A percentile compares a stretch with the other conserved stretches of the same genome.
Evolutionary conservation across 2,888 invertebrate species (phyloP).

Genomic region (Cremastobaeus sp.): DNA sequence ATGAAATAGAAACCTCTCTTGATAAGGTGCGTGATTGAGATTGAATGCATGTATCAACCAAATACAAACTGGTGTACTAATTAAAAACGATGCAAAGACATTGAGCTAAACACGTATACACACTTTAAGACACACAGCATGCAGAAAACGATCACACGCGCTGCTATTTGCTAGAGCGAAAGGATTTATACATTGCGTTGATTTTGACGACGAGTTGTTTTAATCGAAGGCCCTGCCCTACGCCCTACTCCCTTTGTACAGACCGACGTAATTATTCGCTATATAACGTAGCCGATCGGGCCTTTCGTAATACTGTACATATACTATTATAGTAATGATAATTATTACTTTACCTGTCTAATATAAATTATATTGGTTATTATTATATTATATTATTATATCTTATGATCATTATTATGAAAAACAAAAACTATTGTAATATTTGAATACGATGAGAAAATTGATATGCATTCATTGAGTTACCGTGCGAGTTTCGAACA

Average conservation of each 20-base stretch:
- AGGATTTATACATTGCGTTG: constrained; percentile 72
- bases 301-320: constrained; percentile 75
- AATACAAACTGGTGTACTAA: constrained; percentile 60
- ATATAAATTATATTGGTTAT: constrained; percentile 70
- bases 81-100: constrained; percentile 10
- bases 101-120: constrained; percentile 8
- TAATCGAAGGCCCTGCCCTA: constrained; percentile 61
- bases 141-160: constrained; percentile 56
- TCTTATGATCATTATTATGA: constrained; percentile 67
- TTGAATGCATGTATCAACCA: constrained; percentile 66
- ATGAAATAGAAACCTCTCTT: constrained; percentile 40
- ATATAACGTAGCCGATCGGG: constrained; percentile 68
- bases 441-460: constrained; percentile 63
- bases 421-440: constrained; percentile 67
- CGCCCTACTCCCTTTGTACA: constrained; percentile 71
- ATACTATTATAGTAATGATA: constrained; percentile 70
- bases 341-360: constrained; percentile 75
- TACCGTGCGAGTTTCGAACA: constrained; percentile 64
- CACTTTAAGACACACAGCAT: not conserved
- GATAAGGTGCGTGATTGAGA: constrained; percentile 49
- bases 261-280: constrained; percentile 72
- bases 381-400: constrained; percentile 65
- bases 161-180: constrained; percentile 69
- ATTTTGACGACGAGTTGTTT: constrained; percentile 69
- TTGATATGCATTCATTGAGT: constrained; percentile 62